Base-by-base conservation (phyloP, 1,140 invertebrate species). In the Catajapyx aquilonaris region DNA sequence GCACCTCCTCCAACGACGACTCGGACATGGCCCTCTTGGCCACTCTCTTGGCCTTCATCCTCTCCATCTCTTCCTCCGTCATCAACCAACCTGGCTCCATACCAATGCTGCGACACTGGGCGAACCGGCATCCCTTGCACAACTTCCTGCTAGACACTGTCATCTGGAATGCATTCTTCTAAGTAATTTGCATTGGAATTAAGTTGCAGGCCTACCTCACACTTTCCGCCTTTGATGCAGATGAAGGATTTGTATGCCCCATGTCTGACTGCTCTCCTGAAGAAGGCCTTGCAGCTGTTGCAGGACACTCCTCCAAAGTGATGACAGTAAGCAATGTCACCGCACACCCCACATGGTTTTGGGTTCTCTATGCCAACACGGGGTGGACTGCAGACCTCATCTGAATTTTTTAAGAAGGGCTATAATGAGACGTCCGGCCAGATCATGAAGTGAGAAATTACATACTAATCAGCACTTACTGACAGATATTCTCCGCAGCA, bases 51-150 rank as follows among this genome's bases (percentile, higher is more conserved):
- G 47, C 50, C 31, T 53, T 50, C 34, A 56, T 47, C 21, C 50
- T 44, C 15, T 48, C 38, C 18, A 55, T 32, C 41, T 61, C 57
- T n/a, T 58, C 51, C 34, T 61, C 59, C 4, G 49, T 53, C 57
- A 61, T 61, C 9, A 61, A 56, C 59, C 59, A 61, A 20, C 55
- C 52, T 20, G 53, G 61, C 43, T 61, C 59, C 59, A 61, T 61
- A 18, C 59, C 59, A 36, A 60, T 60, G 0, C 43, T 39, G 4
- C 59, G 34, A 41, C 59, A 61, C 46, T 57, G 56, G 28, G 56
- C 38, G 37, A 61, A 59, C 19, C 59, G 51, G 46, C 54, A 60
- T 33, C 42, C 43, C 42, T 59, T 52, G 34, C 52, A 52, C 13
- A 31, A 40, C 39, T 52, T 54, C 30, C 52, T 34, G 3, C 53